A percentile compares a stretch with the other conserved stretches of the same genome.
phyloP scores from a whole-genome alignment of 2,888 invertebrate genomes.

The Acleris holmiana region DNA sequence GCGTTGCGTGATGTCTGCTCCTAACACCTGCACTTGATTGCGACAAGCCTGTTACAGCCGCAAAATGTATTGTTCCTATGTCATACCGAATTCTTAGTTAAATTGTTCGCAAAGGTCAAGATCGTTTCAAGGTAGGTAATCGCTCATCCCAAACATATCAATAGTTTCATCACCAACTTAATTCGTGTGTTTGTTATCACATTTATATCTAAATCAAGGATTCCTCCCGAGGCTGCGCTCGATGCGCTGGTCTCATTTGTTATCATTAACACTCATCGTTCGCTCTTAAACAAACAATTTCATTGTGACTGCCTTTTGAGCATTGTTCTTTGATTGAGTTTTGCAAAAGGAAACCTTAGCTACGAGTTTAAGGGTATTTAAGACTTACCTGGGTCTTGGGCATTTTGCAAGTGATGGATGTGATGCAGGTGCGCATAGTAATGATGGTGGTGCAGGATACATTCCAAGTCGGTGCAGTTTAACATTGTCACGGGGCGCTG shows the following conservation, averaged over 20 bases:
- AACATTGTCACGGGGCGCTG: constrained; percentile 85
- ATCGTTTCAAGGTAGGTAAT: constrained; percentile 47
- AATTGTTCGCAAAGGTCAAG: constrained; percentile 71
- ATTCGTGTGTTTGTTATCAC: constrained; percentile 47
- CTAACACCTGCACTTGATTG: constrained; percentile 67
- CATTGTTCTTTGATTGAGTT: constrained; percentile 58
- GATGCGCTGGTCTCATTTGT: constrained; percentile 59
- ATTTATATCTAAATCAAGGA: constrained; percentile 54
- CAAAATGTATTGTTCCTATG: constrained; percentile 56
- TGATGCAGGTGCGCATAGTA: constrained; percentile 90
- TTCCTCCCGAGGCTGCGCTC: constrained; percentile 49
- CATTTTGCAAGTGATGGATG: constrained; percentile 87
- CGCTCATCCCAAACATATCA: constrained; percentile 49
- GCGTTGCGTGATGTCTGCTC: constrained; percentile 68
- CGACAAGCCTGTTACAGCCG: constrained; percentile 58
- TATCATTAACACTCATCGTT: constrained; percentile 70
- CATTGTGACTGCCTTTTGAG: constrained; percentile 63
- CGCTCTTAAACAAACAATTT: constrained; percentile 68
- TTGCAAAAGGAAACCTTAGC: constrained; percentile 46
- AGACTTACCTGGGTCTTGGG: constrained; percentile 85
- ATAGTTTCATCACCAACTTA: constrained; percentile 49
- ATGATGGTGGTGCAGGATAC: constrained; percentile 90
- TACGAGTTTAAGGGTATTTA: constrained; percentile 36
- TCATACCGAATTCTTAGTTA: constrained; percentile 57
- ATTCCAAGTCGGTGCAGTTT: constrained; percentile 91